Base-by-base conservation (phyloP, 1,140 invertebrate species). In the Bombus superbus region DNA sequence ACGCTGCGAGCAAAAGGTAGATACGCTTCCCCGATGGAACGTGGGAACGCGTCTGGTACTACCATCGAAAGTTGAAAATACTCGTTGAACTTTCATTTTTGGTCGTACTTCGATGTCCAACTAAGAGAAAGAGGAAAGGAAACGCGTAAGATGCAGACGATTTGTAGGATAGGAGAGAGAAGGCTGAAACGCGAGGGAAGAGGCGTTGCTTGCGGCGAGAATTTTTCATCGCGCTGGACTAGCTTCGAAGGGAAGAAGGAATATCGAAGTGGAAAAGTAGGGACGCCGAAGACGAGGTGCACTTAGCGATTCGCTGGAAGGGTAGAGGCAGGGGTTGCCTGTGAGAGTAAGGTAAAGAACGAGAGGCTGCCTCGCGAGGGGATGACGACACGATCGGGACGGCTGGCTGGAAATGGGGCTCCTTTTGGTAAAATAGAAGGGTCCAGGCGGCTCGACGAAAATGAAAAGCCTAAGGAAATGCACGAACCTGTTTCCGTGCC, bases 201-300 rank as follows among this genome's bases (percentile, higher is more conserved):
- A n/a, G 68, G 25, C n/a, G 35, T 77, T 62, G 84, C 72, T 87
- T 69, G 84, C 68, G 86, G 88, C 68, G 81, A 81, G 88, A 91
- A 91, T 91, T 91, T 88, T 83, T 91, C 91, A 90, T 90, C 79
- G 44, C 71, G 40, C 53, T 76, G 78, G 87, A 79, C 78, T 40
- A 75, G 42, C 57, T 42, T n/a, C 47, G 76, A 86, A 79, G 69
- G 69, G 82, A 86, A 18, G 77, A 66, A 79, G 83, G 77, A 81
- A 79, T 73, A 80, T 84, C 87, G 71, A 89, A 82, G 84, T 89
- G 85, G 83, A 81, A 84, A 88, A 89, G 85, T 81, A 86, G 79
- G 83, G 83, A 71, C 44, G 83, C 64, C 25, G 84, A 78, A 85
- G 90, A 91, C 86, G 88, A 85, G 88, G 81, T 91, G 90, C 90